Percentiles rank a stretch among this genome's conserved stretches.
Evolutionary conservation across 2,797 vertebrate genomes (phyloP).

Genomic region (Enteromius treurensis): DNA sequence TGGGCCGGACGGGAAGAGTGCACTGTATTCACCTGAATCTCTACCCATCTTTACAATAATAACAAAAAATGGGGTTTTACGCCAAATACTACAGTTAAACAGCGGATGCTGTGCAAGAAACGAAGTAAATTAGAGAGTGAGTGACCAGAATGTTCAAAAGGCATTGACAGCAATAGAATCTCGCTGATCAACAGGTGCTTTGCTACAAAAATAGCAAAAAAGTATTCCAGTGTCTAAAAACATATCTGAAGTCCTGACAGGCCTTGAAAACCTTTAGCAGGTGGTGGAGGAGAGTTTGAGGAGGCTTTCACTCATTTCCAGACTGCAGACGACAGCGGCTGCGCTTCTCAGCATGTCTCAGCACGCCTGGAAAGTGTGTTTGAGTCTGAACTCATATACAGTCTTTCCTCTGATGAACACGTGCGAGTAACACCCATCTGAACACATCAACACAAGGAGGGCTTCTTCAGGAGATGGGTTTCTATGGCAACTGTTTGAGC

Average conservation of each 20-base stretch:
- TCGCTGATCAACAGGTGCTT: not conserved
- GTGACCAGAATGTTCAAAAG: not conserved
- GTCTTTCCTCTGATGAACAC: not conserved
- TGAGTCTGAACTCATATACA: not conserved
- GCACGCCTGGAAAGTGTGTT: not conserved
- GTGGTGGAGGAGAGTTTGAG: not conserved
- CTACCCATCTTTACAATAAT: not conserved
- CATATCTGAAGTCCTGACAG: not conserved
- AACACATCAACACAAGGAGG: slow-evolving; percentile 2
- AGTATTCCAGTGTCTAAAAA: not conserved
- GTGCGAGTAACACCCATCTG: not conserved
- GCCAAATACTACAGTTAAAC: not conserved
- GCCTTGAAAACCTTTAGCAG: not conserved
- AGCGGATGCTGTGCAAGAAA: not conserved
- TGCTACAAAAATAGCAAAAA: not conserved
- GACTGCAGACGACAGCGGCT: not conserved
- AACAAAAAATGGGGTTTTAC: not conserved
- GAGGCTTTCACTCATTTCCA: not conserved
- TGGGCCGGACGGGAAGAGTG: not conserved
- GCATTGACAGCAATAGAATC: not conserved
- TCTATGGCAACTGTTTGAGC: not conserved
- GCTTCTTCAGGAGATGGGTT: not conserved
- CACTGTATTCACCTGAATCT: not conserved
- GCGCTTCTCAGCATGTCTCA: not conserved
- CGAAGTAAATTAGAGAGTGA: not conserved